Percentiles rank a stretch among this genome's conserved stretches.
These are phyloP conservation scores for Troides aeacus DNA, from an alignment of 2,888 invertebrate species.

Conservation along the genomic window DNA sequence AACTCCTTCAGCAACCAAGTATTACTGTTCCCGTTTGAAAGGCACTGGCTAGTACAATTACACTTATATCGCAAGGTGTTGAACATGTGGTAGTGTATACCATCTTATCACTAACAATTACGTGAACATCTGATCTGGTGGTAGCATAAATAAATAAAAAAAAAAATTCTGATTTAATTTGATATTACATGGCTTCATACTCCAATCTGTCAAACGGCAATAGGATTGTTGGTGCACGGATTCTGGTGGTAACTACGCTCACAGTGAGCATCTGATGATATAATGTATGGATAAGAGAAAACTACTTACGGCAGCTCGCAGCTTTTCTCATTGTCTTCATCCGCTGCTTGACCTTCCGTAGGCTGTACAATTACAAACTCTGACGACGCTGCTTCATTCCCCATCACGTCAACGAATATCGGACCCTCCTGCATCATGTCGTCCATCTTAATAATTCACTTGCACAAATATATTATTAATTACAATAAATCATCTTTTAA, in stretches of 20 bases:
- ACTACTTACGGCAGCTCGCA: background rate
- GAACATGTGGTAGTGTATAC: too few relatives aligned
- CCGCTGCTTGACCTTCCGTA: background rate
- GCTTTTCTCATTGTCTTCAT: background rate
- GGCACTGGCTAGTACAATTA: too few relatives aligned
- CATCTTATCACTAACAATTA: too few relatives aligned
- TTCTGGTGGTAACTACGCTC: background rate
- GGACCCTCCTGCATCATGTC: conserved; percentile 15
- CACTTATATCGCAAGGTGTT: too few relatives aligned
- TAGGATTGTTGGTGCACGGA: too few relatives aligned
- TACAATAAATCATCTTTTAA: background rate
- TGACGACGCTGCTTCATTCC: background rate
- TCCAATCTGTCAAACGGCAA: too few relatives aligned
- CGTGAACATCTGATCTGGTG: too few relatives aligned
- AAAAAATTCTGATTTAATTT: too few relatives aligned
- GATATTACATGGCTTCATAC: too few relatives aligned
- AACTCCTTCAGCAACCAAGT: too few relatives aligned
- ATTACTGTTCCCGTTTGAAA: too few relatives aligned
- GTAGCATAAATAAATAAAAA: too few relatives aligned
- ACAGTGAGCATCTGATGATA: background rate
- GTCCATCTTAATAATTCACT: conserved; percentile 5
- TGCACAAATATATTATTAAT: background rate
- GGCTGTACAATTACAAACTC: conserved; percentile 3
- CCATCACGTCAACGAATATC: conserved; percentile 20
- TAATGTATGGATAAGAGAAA: background rate